Base-by-base conservation (phyloP, 2,113 vertebrate species). In the Edolisoma coerulescens region DNA sequence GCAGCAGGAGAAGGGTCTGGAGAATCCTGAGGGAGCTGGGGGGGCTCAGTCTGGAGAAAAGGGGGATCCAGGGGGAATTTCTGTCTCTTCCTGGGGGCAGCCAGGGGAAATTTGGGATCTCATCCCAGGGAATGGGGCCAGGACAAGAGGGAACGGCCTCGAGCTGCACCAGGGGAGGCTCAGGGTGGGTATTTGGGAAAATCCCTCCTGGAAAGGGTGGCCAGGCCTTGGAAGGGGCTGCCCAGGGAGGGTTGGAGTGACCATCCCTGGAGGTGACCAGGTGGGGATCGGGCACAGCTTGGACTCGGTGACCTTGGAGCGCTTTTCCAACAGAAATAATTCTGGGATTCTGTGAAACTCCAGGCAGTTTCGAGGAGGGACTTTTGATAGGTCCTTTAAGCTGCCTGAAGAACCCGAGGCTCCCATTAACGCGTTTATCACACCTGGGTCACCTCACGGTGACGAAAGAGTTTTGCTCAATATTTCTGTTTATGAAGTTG, bases 381-480 rank as follows among this genome's bases (percentile, higher is more conserved):
- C 20, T 56, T 76, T 10, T 7, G 57, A 12, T 6, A 3, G 1
- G 1, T 23, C 39, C 73, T 47, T 47, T 22, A 16, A 87, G 56
- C 21, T 24, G 23, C 74, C 33, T 30, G 67, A 28, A n/a, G 89
- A 63, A 18, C 12, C 24, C 32, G 3, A 49, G 22, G 9, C 44
- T 74, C 37, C 37, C 54, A 16, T 67, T 5, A 57, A 1, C 16
- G 20, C 21, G 3, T 84, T 71, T 54, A 63, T 84, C 84, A 49
- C 56, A 1, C 37, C 4, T 3, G 35, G 65, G 86, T 71, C 75
- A 21, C 83, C 95, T 59, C 26, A 5, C 35, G 11, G 26, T 92
- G 85, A 71, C 30, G 88, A 90, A 90, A 95, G 7, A 10, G 65
- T 52, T 85, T 96, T 90, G 79, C 93, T 93, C 70, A 95, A 64